Evolutionary conservation across 2,888 invertebrate species (phyloP).

Genomic region (Leptothorax acervorum): DNA sequence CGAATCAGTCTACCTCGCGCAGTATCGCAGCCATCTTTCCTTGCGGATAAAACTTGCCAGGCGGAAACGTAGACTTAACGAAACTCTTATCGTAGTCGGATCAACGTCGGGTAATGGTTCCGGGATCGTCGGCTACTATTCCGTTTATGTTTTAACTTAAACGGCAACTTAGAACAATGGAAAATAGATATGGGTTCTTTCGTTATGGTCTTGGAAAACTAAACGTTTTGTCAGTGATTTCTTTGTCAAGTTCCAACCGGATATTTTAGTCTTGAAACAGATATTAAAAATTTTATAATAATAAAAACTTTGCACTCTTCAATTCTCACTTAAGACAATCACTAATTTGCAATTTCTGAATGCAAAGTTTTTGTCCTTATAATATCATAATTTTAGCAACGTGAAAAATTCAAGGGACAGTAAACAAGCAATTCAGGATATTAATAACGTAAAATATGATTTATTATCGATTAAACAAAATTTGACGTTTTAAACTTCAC

Average conservation of each 20-base stretch:
- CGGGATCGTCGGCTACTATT: background rate
- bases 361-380: background rate
- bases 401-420: too few species aligned
- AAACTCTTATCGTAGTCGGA: slow-evolving; percentile 19
- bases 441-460: too few species aligned
- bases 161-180: slow-evolving; percentile 10
- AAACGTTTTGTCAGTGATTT: background rate
- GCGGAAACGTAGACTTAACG: background rate
- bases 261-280: background rate
- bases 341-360: background rate
- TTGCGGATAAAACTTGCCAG: background rate
- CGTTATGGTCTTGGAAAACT: background rate
- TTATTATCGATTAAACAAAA: too few species aligned
- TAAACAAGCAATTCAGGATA: too few species aligned
- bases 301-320: background rate
- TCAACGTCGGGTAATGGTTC: background rate
- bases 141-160: slow-evolving; percentile 29
- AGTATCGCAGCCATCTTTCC: background rate
- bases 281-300: background rate
- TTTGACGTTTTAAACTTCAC: too few species aligned
- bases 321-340: background rate
- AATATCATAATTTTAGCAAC: background rate
- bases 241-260: background rate
- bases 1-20: background rate
- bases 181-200: background rate